phyloP scores from a whole-genome alignment of 2,888 invertebrate genomes.

The Xylota sylvarum region DNA sequence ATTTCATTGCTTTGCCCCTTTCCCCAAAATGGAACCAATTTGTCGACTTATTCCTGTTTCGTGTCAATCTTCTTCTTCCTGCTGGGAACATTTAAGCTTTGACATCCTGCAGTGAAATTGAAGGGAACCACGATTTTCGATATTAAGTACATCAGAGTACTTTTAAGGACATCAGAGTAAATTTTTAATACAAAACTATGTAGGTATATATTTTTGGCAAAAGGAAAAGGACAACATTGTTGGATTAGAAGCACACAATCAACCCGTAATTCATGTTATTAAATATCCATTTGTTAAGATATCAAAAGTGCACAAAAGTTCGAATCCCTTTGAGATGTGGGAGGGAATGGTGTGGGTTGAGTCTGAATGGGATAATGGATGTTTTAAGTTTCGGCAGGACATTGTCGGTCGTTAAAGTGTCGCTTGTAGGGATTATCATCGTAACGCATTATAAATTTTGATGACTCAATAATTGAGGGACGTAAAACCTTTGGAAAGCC shows the following conservation, averaged over 20 bases:
- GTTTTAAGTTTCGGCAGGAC: constrained; percentile 42
- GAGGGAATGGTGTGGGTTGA: not conserved
- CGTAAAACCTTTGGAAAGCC: constrained; percentile 28
- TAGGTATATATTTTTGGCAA: not conserved
- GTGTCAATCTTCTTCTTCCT: constrained; percentile 30
- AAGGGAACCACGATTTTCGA: too few species aligned
- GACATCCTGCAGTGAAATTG: not conserved
- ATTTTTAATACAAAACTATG: constrained; percentile 22
- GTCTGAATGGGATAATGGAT: constrained; percentile 23
- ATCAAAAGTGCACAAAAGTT: constrained; percentile 31
- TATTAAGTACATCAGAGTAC: too few species aligned
- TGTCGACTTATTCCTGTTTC: constrained; percentile 35
- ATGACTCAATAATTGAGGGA: constrained; percentile 51
- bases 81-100: constrained; percentile 27
- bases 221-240: constrained; percentile 21
- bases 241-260: constrained; percentile 23
- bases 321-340: not conserved
- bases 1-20: constrained; percentile 55
- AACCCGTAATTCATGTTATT: constrained; percentile 33
- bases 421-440: constrained; percentile 45
- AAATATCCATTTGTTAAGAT: constrained; percentile 62
- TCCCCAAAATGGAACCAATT: constrained; percentile 44
- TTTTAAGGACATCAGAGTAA: too few species aligned
- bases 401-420: constrained; percentile 52
- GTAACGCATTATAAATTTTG: constrained; percentile 59